A percentile compares a stretch with the other conserved stretches of the same genome.
Evolutionary conservation across 2,888 invertebrate species (phyloP).

Genomic region (Horisme vitalbata): DNA sequence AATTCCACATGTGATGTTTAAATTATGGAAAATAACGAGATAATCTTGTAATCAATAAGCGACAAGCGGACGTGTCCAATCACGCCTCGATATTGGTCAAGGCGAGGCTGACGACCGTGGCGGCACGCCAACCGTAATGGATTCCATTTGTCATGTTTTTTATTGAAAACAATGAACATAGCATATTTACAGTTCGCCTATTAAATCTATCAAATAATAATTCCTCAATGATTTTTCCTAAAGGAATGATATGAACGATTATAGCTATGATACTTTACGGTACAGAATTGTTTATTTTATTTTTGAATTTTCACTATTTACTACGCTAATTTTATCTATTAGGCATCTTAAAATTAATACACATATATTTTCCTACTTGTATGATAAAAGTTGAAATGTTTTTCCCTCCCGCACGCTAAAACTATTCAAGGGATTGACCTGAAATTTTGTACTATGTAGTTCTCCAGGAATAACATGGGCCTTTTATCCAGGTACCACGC

Average conservation of each 20-base stretch:
- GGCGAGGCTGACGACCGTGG: constrained; percentile 74
- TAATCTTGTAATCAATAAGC: constrained; percentile 61
- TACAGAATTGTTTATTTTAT: too few relatives aligned
- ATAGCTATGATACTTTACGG: too few relatives aligned
- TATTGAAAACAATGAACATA: constrained; percentile 58
- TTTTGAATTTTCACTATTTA: too few relatives aligned
- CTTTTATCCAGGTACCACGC: too few relatives aligned
- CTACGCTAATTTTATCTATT: too few relatives aligned
- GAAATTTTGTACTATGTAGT: too few relatives aligned
- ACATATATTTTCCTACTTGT: too few relatives aligned
- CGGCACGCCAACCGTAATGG: constrained; percentile 70
- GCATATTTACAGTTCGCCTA: constrained; percentile 38
- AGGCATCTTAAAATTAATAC: too few relatives aligned
- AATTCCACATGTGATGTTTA: constrained; percentile 30
- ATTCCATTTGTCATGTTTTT: constrained; percentile 66
- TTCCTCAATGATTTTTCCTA: constrained; percentile 4
- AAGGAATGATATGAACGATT: not conserved
- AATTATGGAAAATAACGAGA: constrained; percentile 47
- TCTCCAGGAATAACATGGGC: too few relatives aligned
- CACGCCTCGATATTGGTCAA: constrained; percentile 73
- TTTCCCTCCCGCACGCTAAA: too few relatives aligned
- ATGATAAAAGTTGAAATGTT: too few relatives aligned
- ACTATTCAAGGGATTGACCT: too few relatives aligned
- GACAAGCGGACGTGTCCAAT: constrained; percentile 57
- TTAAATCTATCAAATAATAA: constrained; percentile 8